Percentiles rank a stretch among this genome's conserved stretches.
These are phyloP conservation scores for Gymnogyps californianus DNA, from an alignment of 2,113 vertebrate genomes.

Conservation along the genomic window DNA sequence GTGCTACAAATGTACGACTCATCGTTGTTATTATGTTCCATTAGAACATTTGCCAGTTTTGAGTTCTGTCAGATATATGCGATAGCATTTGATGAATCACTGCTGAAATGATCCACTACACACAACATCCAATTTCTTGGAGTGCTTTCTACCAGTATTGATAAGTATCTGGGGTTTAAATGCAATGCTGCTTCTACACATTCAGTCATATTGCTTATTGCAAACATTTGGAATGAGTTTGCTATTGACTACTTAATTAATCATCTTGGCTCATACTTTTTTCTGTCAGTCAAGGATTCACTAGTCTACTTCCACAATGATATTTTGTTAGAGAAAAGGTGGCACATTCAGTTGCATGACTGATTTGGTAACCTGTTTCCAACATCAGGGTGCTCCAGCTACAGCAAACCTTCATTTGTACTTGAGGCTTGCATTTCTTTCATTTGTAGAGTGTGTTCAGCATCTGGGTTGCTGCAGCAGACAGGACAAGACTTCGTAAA, in stretches of 20 bases:
- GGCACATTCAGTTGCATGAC: background rate
- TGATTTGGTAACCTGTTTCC: background rate
- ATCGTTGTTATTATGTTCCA: conserved; percentile 69
- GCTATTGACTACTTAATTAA: conserved; percentile 60
- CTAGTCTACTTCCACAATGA: background rate
- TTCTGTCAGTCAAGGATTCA: conserved; percentile 37
- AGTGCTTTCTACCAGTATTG: conserved; percentile 58
- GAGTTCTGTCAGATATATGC: conserved; percentile 59
- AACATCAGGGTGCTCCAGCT: background rate
- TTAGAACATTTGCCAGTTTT: conserved; percentile 70
- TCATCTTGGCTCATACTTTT: conserved; percentile 19
- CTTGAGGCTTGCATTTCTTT: background rate
- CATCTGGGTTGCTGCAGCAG: background rate
- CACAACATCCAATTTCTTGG: conserved; percentile 50
- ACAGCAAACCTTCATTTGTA: background rate
- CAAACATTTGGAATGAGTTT: conserved; percentile 46
- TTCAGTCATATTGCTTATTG: conserved; percentile 19
- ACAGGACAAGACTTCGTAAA: background rate
- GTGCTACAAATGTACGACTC: conserved; percentile 62
- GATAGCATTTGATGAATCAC: conserved; percentile 64
- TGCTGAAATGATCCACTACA: conserved; percentile 63
- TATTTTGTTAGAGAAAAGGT: background rate
- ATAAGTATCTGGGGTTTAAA: conserved; percentile 51
- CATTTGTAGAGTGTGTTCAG: background rate
- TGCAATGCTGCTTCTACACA: background rate